Percentiles rank a stretch among this genome's conserved stretches.
These are phyloP conservation scores for Pseudococcus jackbeardsleyi DNA, from an alignment of 2,888 invertebrate genomes.

Conservation along the genomic window DNA sequence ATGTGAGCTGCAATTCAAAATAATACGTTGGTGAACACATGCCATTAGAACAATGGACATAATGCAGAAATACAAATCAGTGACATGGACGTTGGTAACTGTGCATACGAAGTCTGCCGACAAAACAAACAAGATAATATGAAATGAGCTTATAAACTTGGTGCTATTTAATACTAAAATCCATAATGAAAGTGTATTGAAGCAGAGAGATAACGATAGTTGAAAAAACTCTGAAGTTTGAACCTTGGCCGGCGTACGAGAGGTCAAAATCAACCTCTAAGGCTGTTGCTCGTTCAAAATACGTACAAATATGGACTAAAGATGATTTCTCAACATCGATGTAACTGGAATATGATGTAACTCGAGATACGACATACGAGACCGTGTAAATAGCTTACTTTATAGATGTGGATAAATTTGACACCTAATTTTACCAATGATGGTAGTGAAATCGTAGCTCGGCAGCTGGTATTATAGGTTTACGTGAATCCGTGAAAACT, in stretches of 20 bases:
- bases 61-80: neutral
- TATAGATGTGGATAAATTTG: too few species aligned
- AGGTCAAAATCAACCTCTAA: neutral
- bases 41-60: neutral
- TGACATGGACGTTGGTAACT: neutral
- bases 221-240: neutral
- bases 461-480: too few species aligned
- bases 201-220: neutral
- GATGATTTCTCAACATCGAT: neutral
- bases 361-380: too few species aligned
- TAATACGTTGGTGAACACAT: neutral
- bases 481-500: too few species aligned
- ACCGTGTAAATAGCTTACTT: too few species aligned
- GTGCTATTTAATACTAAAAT: neutral
- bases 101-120: neutral
- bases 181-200: neutral
- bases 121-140: constrained; percentile 15
- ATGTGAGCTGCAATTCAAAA: constrained; percentile 29
- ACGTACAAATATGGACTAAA: constrained; percentile 2
- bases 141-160: neutral
- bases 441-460: too few species aligned
- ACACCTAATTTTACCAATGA: too few species aligned
- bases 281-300: neutral
- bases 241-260: neutral
- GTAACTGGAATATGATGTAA: neutral